phyloP scores from a whole-genome alignment of 2,113 vertebrate genomes.

The Sinocyclocheilus anophthalmus region DNA sequence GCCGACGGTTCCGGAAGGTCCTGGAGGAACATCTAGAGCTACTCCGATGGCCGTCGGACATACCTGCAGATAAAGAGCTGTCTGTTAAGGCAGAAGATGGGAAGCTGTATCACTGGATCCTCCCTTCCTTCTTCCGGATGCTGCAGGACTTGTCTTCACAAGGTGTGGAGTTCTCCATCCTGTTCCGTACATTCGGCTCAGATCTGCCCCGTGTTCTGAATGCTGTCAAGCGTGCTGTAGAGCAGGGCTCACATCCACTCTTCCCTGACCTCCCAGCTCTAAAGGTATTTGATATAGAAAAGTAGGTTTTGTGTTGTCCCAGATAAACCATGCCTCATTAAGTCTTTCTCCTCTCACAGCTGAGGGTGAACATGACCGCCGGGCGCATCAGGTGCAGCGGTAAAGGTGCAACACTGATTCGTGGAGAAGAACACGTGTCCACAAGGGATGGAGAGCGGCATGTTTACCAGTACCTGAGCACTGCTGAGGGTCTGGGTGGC shows the following conservation, averaged over 20 bases:
- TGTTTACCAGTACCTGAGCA: constrained; percentile 81
- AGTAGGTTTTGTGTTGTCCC: background rate
- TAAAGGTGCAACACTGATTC: constrained; percentile 72
- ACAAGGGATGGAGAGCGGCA: constrained; percentile 67
- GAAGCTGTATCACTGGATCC: constrained; percentile 82
- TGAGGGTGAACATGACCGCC: constrained; percentile 73
- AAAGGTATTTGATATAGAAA: constrained; percentile 62
- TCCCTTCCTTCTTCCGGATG: constrained; percentile 88
- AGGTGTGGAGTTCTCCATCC: constrained; percentile 73
- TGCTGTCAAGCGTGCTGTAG: too few species aligned
- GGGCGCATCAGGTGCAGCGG: constrained; percentile 83
- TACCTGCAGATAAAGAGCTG: constrained; percentile 71
- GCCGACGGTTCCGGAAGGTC: constrained; percentile 73
- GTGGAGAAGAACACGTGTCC: constrained; percentile 67
- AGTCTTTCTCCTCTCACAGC: constrained; percentile 64
- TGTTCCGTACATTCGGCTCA: constrained; percentile 85
- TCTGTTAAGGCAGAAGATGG: constrained; percentile 75
- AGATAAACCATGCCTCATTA: background rate
- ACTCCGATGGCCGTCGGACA: constrained; percentile 78
- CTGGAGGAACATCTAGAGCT: constrained; percentile 76
- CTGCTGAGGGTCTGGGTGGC: constrained; percentile 79
- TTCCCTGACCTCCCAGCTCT: too few species aligned
- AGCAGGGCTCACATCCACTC: constrained; percentile 79
- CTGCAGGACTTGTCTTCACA: constrained; percentile 75
- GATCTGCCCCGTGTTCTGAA: too few species aligned